Conservation (phyloP, 2,113 vertebrate genomes). For the Penelope pileata region DNA sequence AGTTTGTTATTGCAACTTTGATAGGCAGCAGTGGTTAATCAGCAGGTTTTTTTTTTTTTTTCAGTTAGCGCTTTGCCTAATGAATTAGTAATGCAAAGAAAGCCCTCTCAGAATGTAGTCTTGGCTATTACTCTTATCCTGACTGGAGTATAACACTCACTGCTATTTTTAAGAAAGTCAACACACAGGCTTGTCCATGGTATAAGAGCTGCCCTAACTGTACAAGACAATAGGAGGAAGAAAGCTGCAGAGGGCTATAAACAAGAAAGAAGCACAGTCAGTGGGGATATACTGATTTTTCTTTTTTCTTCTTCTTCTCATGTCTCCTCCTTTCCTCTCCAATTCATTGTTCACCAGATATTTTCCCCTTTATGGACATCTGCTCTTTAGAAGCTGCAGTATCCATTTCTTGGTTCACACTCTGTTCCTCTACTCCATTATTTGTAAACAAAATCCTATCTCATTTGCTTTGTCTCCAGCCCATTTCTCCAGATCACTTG, state of each 20-base stretch:
- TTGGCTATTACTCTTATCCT: slow-evolving; percentile 12
- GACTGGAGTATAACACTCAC: slow-evolving; percentile 1
- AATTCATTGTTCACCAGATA: background rate
- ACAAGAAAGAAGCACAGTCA: background rate
- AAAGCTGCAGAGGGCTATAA: background rate
- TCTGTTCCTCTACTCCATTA: background rate
- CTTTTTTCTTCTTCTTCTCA: background rate
- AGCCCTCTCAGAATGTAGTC: background rate
- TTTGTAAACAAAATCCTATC: background rate
- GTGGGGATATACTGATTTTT: background rate
- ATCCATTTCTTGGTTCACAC: background rate
- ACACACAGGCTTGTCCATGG: background rate
- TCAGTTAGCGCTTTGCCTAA: slow-evolving; percentile 41
- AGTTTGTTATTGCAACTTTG: slow-evolving; percentile 10
- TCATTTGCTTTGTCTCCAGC: background rate
- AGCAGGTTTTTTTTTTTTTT: background rate
- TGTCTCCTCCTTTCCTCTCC: background rate
- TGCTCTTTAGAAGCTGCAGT: background rate
- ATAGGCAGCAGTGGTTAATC: slow-evolving; percentile 17
- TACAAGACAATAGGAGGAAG: background rate
- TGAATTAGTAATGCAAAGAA: slow-evolving; percentile 18
- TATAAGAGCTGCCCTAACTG: background rate
- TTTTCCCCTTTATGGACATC: background rate
- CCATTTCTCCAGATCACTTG: background rate
- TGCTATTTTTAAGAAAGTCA: slow-evolving; percentile 33